Evolutionary conservation across 2,888 invertebrate species (phyloP).

Genomic region (Plagodis pulveraria): DNA sequence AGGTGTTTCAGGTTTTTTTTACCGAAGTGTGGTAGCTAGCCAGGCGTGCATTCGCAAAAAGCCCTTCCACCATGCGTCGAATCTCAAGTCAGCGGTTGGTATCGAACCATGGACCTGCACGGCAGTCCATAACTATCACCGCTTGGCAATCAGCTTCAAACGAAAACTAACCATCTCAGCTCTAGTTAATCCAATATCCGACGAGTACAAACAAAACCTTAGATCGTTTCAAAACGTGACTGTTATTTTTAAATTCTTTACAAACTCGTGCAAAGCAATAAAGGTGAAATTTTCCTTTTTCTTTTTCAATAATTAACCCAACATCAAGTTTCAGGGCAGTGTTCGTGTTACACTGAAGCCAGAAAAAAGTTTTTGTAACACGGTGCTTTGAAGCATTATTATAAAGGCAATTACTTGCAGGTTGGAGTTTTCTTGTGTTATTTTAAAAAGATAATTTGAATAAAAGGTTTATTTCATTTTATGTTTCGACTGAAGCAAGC

Average conservation of each 20-base stretch:
- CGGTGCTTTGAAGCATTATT: slow-evolving; percentile 8
- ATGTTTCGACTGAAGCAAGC: too few relatives aligned
- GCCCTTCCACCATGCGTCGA: too few relatives aligned
- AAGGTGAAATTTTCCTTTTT: slow-evolving; percentile 8
- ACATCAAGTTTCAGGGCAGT: slow-evolving; percentile 7
- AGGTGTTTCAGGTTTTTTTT: too few relatives aligned
- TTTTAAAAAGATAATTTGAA: background rate
- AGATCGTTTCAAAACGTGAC: slow-evolving; percentile 2
- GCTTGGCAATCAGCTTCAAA: too few relatives aligned
- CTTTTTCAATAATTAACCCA: slow-evolving; percentile 14
- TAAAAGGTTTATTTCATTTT: too few relatives aligned
- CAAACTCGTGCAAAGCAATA: slow-evolving; percentile 13
- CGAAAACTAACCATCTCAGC: too few relatives aligned
- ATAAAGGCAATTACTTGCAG: slow-evolving; percentile 5
- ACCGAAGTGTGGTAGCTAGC: too few relatives aligned
- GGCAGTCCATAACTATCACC: too few relatives aligned
- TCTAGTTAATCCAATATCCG: background rate
- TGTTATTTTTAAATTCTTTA: slow-evolving; percentile 2
- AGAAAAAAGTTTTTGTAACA: slow-evolving; percentile 6
- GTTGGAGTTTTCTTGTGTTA: slow-evolving; percentile 1
- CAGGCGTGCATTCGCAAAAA: too few relatives aligned
- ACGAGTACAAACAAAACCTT: slow-evolving; percentile 9
- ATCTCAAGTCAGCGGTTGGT: too few relatives aligned
- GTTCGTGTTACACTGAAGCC: slow-evolving; percentile 13
- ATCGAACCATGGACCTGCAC: too few relatives aligned